Evolutionary conservation across 2,888 invertebrate genomes (phyloP).

Genomic region (Caenorhabditis wallacei): DNA sequence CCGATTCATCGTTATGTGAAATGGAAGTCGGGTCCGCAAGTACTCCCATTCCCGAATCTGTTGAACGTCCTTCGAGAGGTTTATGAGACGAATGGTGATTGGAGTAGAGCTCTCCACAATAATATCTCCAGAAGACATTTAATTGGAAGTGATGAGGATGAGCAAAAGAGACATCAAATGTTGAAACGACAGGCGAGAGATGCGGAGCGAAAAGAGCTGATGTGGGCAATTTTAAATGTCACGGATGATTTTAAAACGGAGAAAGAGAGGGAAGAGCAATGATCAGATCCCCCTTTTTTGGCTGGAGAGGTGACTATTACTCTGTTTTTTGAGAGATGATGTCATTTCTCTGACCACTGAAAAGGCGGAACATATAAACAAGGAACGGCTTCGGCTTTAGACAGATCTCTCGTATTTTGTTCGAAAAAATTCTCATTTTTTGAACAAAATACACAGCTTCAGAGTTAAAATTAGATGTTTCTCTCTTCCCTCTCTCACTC

Average conservation of each 20-base stretch:
- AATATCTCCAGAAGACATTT: constrained; percentile 68
- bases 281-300: constrained; percentile 1
- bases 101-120: constrained; percentile 74
- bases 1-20: constrained; percentile 78
- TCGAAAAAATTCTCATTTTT: neutral
- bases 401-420: neutral
- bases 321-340: neutral
- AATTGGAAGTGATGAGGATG: constrained; percentile 30
- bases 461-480: neutral
- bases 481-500: neutral
- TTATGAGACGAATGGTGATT: constrained; percentile 76
- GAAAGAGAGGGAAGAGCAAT: neutral
- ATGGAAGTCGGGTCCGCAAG: constrained; percentile 76
- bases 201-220: constrained; percentile 57
- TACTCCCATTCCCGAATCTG: constrained; percentile 73
- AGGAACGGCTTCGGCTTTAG: neutral
- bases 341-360: neutral
- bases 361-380: neutral
- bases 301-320: too few species aligned
- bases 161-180: constrained; percentile 29
- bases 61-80: constrained; percentile 71
- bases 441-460: neutral
- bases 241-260: constrained; percentile 23
- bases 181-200: constrained; percentile 49
- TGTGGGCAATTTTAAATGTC: constrained; percentile 47